phyloP scores from a whole-genome alignment of 30 jellyfish, hydroid and myxozoan genomes.

The Nemopilema nomurai region DNA sequence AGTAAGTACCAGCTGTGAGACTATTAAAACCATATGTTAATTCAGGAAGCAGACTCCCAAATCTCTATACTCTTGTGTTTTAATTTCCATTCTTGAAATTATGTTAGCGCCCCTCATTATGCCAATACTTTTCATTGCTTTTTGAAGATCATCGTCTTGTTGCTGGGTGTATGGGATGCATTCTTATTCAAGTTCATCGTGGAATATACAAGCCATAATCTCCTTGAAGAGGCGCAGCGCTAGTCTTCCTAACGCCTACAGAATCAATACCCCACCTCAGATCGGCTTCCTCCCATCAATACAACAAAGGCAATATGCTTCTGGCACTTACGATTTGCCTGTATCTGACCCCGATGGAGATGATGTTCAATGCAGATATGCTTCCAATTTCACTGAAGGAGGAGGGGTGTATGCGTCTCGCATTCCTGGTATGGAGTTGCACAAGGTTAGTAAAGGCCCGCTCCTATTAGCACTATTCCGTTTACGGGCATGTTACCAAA shows the following conservation, averaged over 20 bases:
- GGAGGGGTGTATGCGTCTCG: slow-evolving; percentile 44
- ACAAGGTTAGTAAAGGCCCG: background rate
- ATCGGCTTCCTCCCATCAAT: slow-evolving; percentile 20
- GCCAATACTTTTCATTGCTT: background rate
- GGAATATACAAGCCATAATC: slow-evolving; percentile 34
- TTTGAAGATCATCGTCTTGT: slow-evolving; percentile 39
- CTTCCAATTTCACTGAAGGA: slow-evolving; percentile 53
- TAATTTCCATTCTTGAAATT: background rate
- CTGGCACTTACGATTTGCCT: background rate
- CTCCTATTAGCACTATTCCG: background rate
- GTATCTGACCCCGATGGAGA: slow-evolving; percentile 39
- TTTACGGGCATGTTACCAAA: background rate
- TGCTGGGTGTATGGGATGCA: slow-evolving; percentile 35
- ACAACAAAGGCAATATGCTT: background rate
- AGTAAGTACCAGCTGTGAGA: slow-evolving; percentile 12
- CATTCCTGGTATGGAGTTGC: background rate
- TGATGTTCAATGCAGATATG: slow-evolving; percentile 39
- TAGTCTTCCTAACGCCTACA: background rate
- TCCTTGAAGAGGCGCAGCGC: slow-evolving; percentile 11
- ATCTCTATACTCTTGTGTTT: background rate
- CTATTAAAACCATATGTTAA: background rate
- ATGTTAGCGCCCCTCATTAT: too few relatives aligned
- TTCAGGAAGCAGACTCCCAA: background rate
- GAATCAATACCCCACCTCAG: slow-evolving; percentile 50
- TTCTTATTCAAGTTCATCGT: slow-evolving; percentile 36